phyloP scores from a whole-genome alignment of 1,140 invertebrate species.

The Nephila pilipes region DNA sequence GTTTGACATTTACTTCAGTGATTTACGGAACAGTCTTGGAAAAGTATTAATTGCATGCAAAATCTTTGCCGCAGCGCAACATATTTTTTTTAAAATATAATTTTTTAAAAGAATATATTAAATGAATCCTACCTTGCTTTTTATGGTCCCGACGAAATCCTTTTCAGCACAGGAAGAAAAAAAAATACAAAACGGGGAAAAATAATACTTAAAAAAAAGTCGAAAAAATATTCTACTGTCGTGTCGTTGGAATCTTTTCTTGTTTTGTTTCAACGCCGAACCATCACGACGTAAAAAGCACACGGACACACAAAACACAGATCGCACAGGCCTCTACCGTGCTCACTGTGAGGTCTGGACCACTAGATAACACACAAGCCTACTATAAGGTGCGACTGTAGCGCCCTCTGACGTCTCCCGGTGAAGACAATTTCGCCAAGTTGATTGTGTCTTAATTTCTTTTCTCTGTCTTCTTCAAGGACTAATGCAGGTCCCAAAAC shows the following conservation, averaged over 20 bases:
- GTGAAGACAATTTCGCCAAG: slow-evolving; percentile 28
- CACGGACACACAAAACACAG: slow-evolving; percentile 66
- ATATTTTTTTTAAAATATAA: background rate
- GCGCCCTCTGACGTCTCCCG: slow-evolving; percentile 37
- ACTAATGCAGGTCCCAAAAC: slow-evolving; percentile 54
- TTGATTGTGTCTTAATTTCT: slow-evolving; percentile 71
- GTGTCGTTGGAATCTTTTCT: slow-evolving; percentile 58
- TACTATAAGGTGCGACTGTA: slow-evolving; percentile 65
- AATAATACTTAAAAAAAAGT: slow-evolving; percentile 51
- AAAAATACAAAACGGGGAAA: slow-evolving; percentile 45
- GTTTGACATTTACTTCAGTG: background rate
- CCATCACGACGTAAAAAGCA: slow-evolving; percentile 59
- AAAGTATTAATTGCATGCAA: background rate
- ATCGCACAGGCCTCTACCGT: slow-evolving; percentile 45
- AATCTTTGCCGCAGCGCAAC: background rate
- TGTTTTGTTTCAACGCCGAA: slow-evolving; percentile 58
- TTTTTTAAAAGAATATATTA: background rate
- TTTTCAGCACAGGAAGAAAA: slow-evolving; percentile 61
- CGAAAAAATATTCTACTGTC: slow-evolving; percentile 48
- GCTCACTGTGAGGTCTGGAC: slow-evolving; percentile 73
- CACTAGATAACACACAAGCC: slow-evolving; percentile 32
- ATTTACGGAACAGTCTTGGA: background rate
- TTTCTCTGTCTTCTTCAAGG: slow-evolving; percentile 61
- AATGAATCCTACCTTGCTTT: slow-evolving; percentile 53
- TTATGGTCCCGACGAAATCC: slow-evolving; percentile 74